phyloP scores from a whole-genome alignment of 2,888 invertebrate genomes.

The Poecilobothrus nobilitatus region DNA sequence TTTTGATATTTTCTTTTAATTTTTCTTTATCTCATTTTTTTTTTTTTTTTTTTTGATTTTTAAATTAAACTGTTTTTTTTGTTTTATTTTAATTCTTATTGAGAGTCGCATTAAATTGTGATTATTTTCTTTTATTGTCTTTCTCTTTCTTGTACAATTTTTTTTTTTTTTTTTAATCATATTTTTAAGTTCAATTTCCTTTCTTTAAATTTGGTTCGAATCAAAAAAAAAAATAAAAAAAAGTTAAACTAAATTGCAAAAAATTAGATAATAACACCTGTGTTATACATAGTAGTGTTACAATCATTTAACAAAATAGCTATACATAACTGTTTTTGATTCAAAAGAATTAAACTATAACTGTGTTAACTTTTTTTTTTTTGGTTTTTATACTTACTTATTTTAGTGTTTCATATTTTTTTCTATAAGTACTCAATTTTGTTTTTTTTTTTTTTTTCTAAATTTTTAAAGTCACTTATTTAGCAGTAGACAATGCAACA shows the following conservation, averaged over 20 bases:
- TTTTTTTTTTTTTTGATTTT: neutral
- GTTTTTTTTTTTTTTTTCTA: no score
- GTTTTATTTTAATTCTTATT: neutral
- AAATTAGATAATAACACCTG: constrained; percentile 4
- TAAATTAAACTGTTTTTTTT: no score
- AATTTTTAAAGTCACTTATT: no score
- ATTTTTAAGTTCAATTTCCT: no score
- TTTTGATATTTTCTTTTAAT: neutral
- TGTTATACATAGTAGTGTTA: neutral
- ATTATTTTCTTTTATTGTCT: no score
- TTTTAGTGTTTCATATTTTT: no score
- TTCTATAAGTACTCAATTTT: no score
- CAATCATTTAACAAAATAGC: neutral
- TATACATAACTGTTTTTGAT: neutral
- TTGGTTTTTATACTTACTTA: no score
- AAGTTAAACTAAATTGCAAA: neutral
- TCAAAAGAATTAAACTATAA: no score
- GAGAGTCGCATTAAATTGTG: neutral
- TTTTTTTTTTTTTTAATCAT: neutral
- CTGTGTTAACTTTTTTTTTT: no score
- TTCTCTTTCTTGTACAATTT: neutral
- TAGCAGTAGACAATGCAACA: no score
- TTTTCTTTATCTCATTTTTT: neutral
- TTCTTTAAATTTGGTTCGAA: no score
- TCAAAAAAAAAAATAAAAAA: neutral